Conservation (phyloP, 1,140 invertebrate genomes). For the Halesus radiatus region DNA sequence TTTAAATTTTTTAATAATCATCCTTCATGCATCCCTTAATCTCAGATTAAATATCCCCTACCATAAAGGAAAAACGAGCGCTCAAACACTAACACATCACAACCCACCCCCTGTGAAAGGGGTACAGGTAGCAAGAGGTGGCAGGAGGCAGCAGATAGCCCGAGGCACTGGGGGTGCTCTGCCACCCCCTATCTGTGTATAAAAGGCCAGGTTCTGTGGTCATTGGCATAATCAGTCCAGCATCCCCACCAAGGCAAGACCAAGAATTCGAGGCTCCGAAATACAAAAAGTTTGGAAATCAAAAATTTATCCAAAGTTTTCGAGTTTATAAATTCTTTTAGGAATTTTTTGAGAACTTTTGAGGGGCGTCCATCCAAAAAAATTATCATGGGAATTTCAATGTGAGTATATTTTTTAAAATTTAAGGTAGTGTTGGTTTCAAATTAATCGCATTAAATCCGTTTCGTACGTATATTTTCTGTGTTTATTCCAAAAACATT, state of each 20-base stretch:
- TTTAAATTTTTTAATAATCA: neutral
- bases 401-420: too few species aligned
- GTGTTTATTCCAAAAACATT: too few species aligned
- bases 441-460: too few species aligned
- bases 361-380: too few species aligned
- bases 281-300: neutral
- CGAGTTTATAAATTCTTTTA: neutral
- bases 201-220: conserved; percentile 23
- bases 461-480: too few species aligned
- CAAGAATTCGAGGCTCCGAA: neutral
- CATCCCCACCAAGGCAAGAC: neutral
- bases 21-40: neutral
- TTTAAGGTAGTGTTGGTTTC: too few species aligned
- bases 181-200: conserved; percentile 28
- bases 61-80: conserved; percentile 31
- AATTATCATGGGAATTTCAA: too few species aligned
- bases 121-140: neutral
- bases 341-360: too few species aligned
- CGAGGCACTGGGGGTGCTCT: neutral
- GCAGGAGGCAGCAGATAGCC: neutral
- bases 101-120: neutral
- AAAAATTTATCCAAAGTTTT: neutral
- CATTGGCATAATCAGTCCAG: neutral
- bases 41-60: conserved; percentile 29
- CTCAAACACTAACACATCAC: conserved; percentile 37